Percentiles rank a stretch among this genome's conserved stretches.
These are phyloP conservation scores for Amblyraja radiata DNA, from an alignment of 2,797 vertebrate genomes.

Conservation along the genomic window DNA sequence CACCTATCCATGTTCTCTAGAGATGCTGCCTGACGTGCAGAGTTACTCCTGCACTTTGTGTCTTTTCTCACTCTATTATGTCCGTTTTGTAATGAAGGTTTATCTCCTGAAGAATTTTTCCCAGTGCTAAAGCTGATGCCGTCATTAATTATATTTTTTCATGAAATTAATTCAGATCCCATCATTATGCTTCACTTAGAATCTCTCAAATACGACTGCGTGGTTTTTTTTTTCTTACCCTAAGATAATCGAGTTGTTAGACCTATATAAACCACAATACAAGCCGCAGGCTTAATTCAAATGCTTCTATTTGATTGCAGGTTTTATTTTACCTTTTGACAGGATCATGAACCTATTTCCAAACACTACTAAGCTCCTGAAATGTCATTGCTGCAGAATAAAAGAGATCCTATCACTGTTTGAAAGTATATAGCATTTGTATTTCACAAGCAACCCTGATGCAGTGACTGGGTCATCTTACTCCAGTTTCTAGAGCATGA, in stretches of 20 bases:
- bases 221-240: background rate
- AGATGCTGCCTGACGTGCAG: too few relatives aligned
- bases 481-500: background rate
- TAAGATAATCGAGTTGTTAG: background rate
- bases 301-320: background rate
- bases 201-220: background rate
- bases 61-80: too few relatives aligned
- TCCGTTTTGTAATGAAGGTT: too few relatives aligned
- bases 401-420: background rate
- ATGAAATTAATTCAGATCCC: background rate
- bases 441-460: slow-evolving; percentile 15
- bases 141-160: background rate
- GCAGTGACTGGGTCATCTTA: background rate
- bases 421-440: background rate
- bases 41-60: too few relatives aligned
- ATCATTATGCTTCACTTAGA: too few relatives aligned
- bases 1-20: too few relatives aligned
- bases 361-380: background rate
- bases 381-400: background rate
- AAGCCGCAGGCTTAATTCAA: background rate
- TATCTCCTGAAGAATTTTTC: too few relatives aligned
- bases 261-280: background rate
- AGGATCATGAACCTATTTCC: slow-evolving; percentile 1
- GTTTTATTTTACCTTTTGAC: background rate
- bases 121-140: background rate